Evolutionary conservation across 35 echinoderm and acorn worm species (phyloP).

Genomic region (Heliocidaris tuberculata): DNA sequence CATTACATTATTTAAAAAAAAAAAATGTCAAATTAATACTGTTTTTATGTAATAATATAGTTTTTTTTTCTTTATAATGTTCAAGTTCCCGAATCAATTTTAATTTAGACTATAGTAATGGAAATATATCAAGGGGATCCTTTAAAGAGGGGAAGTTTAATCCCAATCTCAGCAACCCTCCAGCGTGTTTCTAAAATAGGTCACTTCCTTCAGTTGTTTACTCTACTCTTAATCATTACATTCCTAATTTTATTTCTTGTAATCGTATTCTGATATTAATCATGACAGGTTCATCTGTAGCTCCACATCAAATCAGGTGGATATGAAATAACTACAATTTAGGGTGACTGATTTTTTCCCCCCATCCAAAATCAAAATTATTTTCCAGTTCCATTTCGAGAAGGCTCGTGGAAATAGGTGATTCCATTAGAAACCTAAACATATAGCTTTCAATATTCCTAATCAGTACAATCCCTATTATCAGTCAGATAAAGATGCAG

Average conservation of each 20-base stretch:
- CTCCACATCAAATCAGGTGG: background rate
- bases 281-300: background rate
- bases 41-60: too few relatives aligned
- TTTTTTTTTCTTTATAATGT: too few relatives aligned
- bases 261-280: constrained; percentile 5
- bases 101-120: too few relatives aligned
- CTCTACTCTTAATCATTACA: background rate
- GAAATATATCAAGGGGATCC: background rate
- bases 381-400: background rate
- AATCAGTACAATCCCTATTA: background rate
- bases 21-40: too few relatives aligned
- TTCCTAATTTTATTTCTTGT: background rate
- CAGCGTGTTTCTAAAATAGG: background rate
- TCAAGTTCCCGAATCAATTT: too few relatives aligned
- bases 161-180: background rate
- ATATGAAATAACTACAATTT: background rate
- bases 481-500: background rate
- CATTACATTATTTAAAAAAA: too few relatives aligned
- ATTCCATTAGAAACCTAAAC: background rate
- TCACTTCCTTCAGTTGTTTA: background rate
- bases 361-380: background rate
- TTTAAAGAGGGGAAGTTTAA: background rate
- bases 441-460: background rate
- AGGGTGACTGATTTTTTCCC: background rate
- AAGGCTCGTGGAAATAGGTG: background rate